Percentiles rank a stretch among this genome's conserved stretches.
These are phyloP conservation scores for Perca fluviatilis DNA, from an alignment of 2,113 vertebrate genomes.

Conservation along the genomic window DNA sequence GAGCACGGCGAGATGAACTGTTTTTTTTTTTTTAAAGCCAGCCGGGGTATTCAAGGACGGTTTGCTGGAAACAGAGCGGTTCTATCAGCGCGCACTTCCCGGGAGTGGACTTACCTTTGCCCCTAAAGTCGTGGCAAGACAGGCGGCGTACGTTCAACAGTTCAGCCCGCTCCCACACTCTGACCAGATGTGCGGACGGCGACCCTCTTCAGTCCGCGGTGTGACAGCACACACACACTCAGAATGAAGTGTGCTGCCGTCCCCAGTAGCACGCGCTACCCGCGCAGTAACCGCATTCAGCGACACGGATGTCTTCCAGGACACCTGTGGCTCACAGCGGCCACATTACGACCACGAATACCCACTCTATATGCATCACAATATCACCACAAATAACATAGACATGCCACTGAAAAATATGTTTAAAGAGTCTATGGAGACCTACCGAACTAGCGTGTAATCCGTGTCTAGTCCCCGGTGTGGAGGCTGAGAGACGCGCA, in stretches of 20 bases:
- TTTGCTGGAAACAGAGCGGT: neutral
- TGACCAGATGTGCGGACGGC: neutral
- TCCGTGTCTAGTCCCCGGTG: neutral
- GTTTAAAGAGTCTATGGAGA: neutral
- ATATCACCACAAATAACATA: neutral
- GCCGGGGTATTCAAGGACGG: neutral
- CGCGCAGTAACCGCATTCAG: neutral
- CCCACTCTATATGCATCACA: neutral
- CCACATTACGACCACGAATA: neutral
- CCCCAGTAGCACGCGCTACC: neutral
- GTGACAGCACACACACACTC: neutral
- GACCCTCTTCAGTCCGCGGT: neutral
- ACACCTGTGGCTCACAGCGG: constrained; percentile 71
- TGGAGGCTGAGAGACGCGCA: neutral
- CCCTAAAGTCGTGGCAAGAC: constrained; percentile 30
- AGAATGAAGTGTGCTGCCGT: no score
- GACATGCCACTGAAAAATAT: neutral
- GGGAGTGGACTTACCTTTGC: constrained; percentile 46
- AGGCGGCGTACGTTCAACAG: neutral
- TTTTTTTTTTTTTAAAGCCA: neutral
- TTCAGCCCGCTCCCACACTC: neutral
- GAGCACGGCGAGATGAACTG: neutral
- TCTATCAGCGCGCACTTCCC: neutral
- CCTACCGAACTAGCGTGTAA: constrained; percentile 35
- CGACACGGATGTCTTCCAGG: neutral